phyloP scores from a whole-genome alignment of 2,113 vertebrate genomes.

The Lepidothrix coronata region DNA sequence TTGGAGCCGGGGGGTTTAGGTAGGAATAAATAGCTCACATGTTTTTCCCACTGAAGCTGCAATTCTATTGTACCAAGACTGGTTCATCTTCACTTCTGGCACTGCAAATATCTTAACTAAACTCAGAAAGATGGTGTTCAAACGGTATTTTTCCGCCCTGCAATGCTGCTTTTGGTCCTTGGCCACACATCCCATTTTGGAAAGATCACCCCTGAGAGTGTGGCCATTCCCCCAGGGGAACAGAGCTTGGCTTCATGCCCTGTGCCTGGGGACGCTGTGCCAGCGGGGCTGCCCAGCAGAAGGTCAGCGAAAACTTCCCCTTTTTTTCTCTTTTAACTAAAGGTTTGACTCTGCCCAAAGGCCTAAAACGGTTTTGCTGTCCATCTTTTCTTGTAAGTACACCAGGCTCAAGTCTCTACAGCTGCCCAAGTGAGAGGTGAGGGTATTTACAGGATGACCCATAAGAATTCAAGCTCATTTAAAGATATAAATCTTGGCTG shows the following conservation, averaged over 20 bases:
- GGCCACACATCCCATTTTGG: not conserved
- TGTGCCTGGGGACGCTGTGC: rapidly evolving
- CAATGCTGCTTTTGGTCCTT: not conserved
- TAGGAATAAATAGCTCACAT: not conserved
- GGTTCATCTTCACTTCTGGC: not conserved
- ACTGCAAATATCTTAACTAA: not conserved
- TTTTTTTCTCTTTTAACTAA: not conserved
- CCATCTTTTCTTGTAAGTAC: not conserved
- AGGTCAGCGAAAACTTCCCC: not conserved
- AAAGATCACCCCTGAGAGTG: not conserved
- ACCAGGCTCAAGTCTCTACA: rapidly evolving
- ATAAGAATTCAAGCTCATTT: not conserved
- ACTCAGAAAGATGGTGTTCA: not conserved
- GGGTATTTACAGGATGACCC: not conserved
- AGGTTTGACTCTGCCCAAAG: not conserved
- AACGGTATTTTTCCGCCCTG: not conserved
- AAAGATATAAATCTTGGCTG: not conserved
- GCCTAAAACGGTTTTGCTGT: not conserved
- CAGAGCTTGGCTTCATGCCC: rapidly evolving
- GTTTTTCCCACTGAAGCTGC: not conserved
- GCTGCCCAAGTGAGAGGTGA: not conserved
- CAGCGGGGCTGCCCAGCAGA: not conserved
- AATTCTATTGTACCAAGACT: not conserved
- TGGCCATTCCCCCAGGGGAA: not conserved
- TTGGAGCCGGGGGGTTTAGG: not conserved